A percentile compares a stretch with the other conserved stretches of the same genome.
phyloP scores from a whole-genome alignment of 2,888 invertebrate genomes.

The Idaea biselata region DNA sequence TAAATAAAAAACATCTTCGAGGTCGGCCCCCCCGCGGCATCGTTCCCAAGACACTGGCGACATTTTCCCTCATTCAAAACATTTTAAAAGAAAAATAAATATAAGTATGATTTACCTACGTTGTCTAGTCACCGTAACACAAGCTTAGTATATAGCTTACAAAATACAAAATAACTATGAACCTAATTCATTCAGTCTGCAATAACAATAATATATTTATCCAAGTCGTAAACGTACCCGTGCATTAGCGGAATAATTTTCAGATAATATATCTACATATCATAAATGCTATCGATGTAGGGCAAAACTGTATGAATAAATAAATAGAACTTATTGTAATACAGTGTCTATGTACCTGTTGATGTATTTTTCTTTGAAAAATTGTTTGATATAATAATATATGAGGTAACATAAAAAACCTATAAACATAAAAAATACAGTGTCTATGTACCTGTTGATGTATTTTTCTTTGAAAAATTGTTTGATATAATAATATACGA shows the following conservation, averaged over 20 bases:
- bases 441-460: constrained; percentile 6
- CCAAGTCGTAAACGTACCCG: not conserved
- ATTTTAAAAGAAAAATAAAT: no score
- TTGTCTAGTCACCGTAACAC: no score
- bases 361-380: not conserved
- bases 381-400: not conserved
- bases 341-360: constrained; percentile 17
- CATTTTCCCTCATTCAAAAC: no score
- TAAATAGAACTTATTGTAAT: constrained; percentile 25
- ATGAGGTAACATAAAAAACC: no score
- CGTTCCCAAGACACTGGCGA: no score
- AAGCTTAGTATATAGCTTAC: no score
- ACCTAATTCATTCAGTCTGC: not conserved
- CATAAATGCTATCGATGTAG: constrained; percentile 47
- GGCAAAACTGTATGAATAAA: constrained; percentile 57
- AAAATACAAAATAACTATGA: no score
- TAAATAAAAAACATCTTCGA: no score
- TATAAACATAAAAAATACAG: constrained; percentile 21
- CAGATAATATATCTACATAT: constrained; percentile 30
- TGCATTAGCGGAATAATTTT: constrained; percentile 3
- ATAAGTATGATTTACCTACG: no score
- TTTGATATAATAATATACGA: not conserved
- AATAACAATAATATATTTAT: constrained; percentile 22
- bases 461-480: not conserved
- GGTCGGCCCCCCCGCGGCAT: no score